Conservation (phyloP, 2,888 invertebrate genomes). For the Parochlus steinenii region DNA sequence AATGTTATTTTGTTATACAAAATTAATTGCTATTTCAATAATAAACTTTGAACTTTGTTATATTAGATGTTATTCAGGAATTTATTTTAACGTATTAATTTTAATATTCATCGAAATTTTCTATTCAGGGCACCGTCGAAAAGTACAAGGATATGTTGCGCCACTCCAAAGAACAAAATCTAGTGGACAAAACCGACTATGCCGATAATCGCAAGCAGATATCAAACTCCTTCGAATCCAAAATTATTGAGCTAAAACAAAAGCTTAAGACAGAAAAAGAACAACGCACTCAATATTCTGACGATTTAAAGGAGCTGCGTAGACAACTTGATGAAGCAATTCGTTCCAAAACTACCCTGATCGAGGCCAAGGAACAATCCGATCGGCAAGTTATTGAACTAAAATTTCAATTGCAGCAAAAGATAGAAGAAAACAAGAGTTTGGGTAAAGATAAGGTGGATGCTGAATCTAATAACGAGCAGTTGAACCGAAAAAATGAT, state of each 20-base stretch:
- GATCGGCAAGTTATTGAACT: slow-evolving; percentile 5
- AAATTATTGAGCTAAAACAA: slow-evolving; percentile 29
- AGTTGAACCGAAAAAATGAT: slow-evolving; percentile 8
- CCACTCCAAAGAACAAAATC: slow-evolving; percentile 24
- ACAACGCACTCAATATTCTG: slow-evolving; percentile 26
- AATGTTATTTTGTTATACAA: too few relatives aligned
- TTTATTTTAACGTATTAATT: too few relatives aligned
- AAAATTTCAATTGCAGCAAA: slow-evolving; percentile 6
- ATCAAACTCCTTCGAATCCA: slow-evolving; percentile 29
- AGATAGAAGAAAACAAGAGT: slow-evolving; percentile 16
- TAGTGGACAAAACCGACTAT: slow-evolving; percentile 21
- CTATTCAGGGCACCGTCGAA: slow-evolving; percentile 24
- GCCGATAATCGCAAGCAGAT: slow-evolving; percentile 27
- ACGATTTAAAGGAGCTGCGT: slow-evolving; percentile 24
- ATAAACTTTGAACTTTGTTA: too few relatives aligned
- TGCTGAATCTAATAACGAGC: not conserved
- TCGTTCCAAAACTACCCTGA: slow-evolving; percentile 15
- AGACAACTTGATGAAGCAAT: slow-evolving; percentile 25
- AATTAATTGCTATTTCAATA: too few relatives aligned
- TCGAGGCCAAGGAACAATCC: slow-evolving; percentile 6
- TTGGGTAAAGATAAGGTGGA: slow-evolving; percentile 13
- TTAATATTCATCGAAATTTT: too few relatives aligned
- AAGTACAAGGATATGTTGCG: slow-evolving; percentile 28
- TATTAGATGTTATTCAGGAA: too few relatives aligned
- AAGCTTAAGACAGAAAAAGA: slow-evolving; percentile 32